Percentiles rank a stretch among this genome's conserved stretches.
Evolutionary conservation across 2,113 vertebrate species (phyloP).

Genomic region (Megaceryle torquata): DNA sequence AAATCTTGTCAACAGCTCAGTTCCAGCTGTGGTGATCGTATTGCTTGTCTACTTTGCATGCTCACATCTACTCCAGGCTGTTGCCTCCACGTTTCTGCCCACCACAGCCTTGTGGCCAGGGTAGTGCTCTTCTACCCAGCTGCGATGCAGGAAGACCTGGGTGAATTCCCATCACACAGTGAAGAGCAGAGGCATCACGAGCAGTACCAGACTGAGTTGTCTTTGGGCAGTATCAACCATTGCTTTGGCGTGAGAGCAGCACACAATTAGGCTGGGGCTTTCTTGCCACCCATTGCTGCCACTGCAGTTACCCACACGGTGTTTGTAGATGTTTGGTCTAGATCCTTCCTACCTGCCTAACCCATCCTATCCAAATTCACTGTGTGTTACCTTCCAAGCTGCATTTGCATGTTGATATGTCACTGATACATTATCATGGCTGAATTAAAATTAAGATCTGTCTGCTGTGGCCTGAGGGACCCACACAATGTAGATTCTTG

Average conservation of each 20-base stretch:
- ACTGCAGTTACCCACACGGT: background rate
- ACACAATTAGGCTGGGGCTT: background rate
- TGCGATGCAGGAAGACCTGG: background rate
- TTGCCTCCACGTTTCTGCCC: background rate
- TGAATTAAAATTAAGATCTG: background rate
- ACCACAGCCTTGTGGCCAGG: background rate
- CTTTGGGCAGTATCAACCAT: background rate
- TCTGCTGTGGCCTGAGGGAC: background rate
- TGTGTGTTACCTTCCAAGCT: background rate
- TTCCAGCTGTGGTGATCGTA: background rate
- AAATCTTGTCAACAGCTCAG: background rate
- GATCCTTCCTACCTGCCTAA: background rate
- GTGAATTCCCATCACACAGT: background rate
- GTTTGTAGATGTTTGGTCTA: background rate
- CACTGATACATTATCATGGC: accelerated
- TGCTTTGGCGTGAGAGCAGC: background rate
- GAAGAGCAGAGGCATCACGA: background rate
- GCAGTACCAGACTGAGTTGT: background rate
- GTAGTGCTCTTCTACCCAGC: background rate
- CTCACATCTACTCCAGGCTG: background rate
- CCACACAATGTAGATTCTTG: background rate
- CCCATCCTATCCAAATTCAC: background rate
- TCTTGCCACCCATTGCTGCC: background rate
- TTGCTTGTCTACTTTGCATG: background rate
- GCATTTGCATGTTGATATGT: background rate